Percentiles rank a stretch among this genome's conserved stretches.
phyloP scores from a whole-genome alignment of 2,797 vertebrate genomes.

The Sebastes steindachneri region DNA sequence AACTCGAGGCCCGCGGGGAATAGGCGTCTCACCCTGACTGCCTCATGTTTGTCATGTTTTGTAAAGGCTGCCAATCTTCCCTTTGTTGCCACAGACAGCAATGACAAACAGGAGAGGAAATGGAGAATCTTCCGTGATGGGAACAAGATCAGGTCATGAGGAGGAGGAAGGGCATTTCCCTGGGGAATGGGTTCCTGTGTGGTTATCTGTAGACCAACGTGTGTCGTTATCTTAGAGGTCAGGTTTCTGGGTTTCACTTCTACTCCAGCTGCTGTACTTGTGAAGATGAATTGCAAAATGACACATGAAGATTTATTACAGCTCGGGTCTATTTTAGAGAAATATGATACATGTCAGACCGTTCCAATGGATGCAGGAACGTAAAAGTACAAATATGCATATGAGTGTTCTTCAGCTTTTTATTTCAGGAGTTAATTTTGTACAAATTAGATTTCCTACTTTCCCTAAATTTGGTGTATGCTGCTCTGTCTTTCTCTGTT shows the following conservation, averaged over 20 bases:
- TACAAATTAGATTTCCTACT: not conserved
- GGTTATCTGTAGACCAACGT: conserved; percentile 15
- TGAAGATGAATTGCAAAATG: conserved; percentile 17
- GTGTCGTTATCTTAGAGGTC: conserved; percentile 36
- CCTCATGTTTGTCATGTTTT: conserved; percentile 73
- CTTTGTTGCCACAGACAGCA: conserved; percentile 68
- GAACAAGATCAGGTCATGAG: conserved; percentile 60
- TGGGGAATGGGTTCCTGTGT: conserved; percentile 38
- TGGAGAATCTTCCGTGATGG: conserved; percentile 62
- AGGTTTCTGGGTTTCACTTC: conserved; percentile 28
- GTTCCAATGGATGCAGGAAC: not conserved
- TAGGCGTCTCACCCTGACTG: conserved; percentile 54
- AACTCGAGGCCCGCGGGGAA: conserved; percentile 55
- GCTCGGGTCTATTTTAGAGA: not conserved
- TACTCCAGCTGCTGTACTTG: not conserved
- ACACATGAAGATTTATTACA: not conserved
- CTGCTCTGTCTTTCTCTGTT: not conserved
- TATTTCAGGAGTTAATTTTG: not conserved
- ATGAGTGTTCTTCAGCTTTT: not conserved
- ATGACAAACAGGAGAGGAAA: conserved; percentile 65
- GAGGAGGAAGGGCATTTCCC: conserved; percentile 46
- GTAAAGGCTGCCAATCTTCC: conserved; percentile 68
- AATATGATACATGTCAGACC: not conserved
- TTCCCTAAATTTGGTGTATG: not conserved
- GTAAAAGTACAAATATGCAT: not conserved